Evolutionary conservation across 1,140 invertebrate species (phyloP).

Genomic region (Leptonema lineaticorne): DNA sequence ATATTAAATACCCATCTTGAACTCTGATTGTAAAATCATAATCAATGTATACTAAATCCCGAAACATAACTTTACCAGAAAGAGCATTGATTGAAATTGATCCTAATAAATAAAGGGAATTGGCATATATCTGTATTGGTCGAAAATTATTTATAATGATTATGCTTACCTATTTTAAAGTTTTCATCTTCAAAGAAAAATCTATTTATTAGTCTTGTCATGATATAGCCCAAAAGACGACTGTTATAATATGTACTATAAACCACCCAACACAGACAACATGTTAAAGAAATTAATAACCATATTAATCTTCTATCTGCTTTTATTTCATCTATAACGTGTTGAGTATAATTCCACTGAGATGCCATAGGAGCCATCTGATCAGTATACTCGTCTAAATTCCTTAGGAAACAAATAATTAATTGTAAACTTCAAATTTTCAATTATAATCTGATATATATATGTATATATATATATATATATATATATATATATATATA

Average conservation of each 20-base stretch:
- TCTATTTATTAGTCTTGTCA: slow-evolving; percentile 86
- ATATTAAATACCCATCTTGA: slow-evolving; percentile 97
- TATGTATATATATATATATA: no score
- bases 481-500: no score
- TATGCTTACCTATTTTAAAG: slow-evolving; percentile 85
- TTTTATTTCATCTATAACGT: slow-evolving; percentile 68
- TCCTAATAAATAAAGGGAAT: slow-evolving; percentile 65
- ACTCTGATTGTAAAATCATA: slow-evolving; percentile 91
- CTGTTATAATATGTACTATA: slow-evolving; percentile 97
- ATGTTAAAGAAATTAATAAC: slow-evolving; percentile 77
- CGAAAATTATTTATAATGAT: slow-evolving; percentile 48
- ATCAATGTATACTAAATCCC: slow-evolving; percentile 92
- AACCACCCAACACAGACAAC: slow-evolving; percentile 84
- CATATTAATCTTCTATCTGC: slow-evolving; percentile 78
- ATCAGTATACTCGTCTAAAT: not conserved
- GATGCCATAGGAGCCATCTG: slow-evolving; percentile 49
- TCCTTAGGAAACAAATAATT: not conserved
- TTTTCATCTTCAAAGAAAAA: slow-evolving; percentile 84
- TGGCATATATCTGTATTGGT: no score
- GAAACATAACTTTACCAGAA: slow-evolving; percentile 98
- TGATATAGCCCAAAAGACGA: slow-evolving; percentile 83
- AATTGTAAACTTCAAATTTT: not conserved
- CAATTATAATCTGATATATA: not conserved
- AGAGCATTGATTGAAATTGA: slow-evolving; percentile 93
- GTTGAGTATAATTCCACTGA: slow-evolving; percentile 57